Evolutionary conservation across 2,797 vertebrate genomes (phyloP), one percentile per base, ranked within the genome.

Genomic region (Selene dorsalis): DNA sequence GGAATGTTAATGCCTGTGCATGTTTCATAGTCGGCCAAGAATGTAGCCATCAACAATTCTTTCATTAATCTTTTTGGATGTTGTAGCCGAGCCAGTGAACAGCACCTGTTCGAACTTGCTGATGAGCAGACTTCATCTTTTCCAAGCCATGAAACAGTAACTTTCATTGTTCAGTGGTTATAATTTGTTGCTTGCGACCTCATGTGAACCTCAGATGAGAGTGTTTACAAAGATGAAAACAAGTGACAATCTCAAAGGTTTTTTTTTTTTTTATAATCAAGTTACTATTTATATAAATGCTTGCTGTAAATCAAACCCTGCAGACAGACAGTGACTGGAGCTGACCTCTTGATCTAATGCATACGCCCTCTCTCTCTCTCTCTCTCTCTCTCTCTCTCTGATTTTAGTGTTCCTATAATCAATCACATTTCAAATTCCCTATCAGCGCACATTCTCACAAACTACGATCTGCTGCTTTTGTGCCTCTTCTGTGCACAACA

Each of bases 281-380:
- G 67, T 65, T 73, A 78, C 76, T 85, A 73, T 86, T 85, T 82
- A 77, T 85, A 81, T 12, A 24, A 80, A 79, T 16, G 41, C 77
- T 66, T 61, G 75, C 70, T n/a, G 62, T 69, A 81, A 87, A 82
- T 58, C 88, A 60, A 84, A 47, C 26, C 32, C 63, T 30, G 71
- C 50, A 83, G 84, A 66, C 61, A 39, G 2, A 35, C 32, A 22
- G 47, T 73, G 73, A 82, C 80, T 24, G 0, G 13, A 52, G 22
- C 41, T 71, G 74, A 86, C 73, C 82, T 70, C 50, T 61, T 77
- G 62, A 83, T 87, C 82, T n/a, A 69, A 70, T 58, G 26, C 9
- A 64, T 82, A 53, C 28, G 32, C 64, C 71, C 69, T 73, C 64
- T 52, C 65, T 69, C 65, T 62, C 59, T 65, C 45, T 28, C 62